These are phyloP conservation scores for Drosophila albomicans DNA, from an alignment of 1,140 invertebrate species.

Conservation along the genomic window DNA sequence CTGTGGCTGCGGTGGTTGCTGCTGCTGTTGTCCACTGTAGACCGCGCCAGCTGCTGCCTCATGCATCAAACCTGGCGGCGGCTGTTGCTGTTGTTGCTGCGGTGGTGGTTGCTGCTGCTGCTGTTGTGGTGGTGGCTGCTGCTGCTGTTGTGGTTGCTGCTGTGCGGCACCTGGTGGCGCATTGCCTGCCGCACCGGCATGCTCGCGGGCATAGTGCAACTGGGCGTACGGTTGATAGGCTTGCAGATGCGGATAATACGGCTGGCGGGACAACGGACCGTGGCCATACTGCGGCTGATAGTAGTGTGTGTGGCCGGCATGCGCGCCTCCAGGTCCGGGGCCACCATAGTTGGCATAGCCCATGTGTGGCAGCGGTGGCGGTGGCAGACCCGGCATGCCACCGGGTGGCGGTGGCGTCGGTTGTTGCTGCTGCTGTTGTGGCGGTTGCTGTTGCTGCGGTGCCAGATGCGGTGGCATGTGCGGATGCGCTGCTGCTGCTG, in stretches of 20 bases:
- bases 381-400: slow-evolving; percentile 85
- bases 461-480: slow-evolving; percentile 82
- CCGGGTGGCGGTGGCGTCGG: slow-evolving; percentile 76
- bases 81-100: slow-evolving; percentile 37
- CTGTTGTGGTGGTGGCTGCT: slow-evolving; percentile 39
- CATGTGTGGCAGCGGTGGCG: slow-evolving; percentile 83
- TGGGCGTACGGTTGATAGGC: slow-evolving; percentile 88
- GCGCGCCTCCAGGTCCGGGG: slow-evolving; percentile 69
- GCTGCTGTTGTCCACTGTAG: slow-evolving; percentile 9
- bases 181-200: slow-evolving; percentile 11
- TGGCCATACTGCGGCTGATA: slow-evolving; percentile 88
- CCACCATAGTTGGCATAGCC: slow-evolving; percentile 80
- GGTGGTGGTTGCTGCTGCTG: slow-evolving; percentile 29
- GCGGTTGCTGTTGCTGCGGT: slow-evolving; percentile 73
- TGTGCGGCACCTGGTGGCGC: slow-evolving; percentile 84
- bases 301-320: slow-evolving; percentile 86
- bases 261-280: slow-evolving; percentile 87
- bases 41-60: slow-evolving; percentile 14
- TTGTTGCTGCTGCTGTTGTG: slow-evolving; percentile 67
- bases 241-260: slow-evolving; percentile 86
- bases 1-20: slow-evolving; percentile 19
- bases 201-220: slow-evolving; percentile 50
- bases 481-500: slow-evolving; percentile 65
- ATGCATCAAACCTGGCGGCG: slow-evolving; percentile 31
- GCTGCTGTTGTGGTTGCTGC: slow-evolving; percentile 51